Evolutionary conservation across 2,888 invertebrate species (phyloP).

Genomic region (Conomelus anceps): DNA sequence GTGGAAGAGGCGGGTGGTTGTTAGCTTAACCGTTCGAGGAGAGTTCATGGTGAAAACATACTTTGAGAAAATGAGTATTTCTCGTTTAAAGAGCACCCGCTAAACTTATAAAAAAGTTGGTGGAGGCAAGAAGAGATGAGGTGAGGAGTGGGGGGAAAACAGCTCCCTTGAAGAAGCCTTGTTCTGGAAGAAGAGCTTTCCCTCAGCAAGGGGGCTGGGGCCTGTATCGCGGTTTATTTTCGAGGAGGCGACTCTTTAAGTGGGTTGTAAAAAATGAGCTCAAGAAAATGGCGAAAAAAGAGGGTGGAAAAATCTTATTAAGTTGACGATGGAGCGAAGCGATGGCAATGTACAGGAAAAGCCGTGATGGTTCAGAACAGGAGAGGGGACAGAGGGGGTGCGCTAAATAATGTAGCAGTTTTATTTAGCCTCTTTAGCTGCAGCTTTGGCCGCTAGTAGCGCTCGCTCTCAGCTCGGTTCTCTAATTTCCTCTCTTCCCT

Average conservation of each 20-base stretch:
- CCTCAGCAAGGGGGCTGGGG: neutral
- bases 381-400: neutral
- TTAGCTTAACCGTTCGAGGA: conserved; percentile 3
- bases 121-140: neutral
- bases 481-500: neutral
- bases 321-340: conserved; percentile 2
- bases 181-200: neutral
- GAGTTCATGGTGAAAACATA: neutral
- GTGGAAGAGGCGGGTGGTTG: neutral
- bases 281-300: conserved; percentile 12
- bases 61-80: conserved; percentile 9
- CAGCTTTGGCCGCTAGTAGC: neutral
- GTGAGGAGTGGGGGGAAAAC: neutral
- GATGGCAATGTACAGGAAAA: neutral
- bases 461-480: neutral
- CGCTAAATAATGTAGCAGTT: conserved; percentile 8
- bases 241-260: conserved; percentile 7
- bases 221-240: conserved; percentile 10
- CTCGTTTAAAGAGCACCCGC: conserved; percentile 9
- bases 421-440: conserved; percentile 10
- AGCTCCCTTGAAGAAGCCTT: neutral
- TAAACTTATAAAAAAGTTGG: conserved; percentile 10
- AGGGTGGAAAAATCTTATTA: conserved; percentile 12
- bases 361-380: neutral
- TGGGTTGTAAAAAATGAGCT: conserved; percentile 12